Evolutionary conservation across 2,888 invertebrate genomes (phyloP).

Genomic region (Drosophila maculinotata): DNA sequence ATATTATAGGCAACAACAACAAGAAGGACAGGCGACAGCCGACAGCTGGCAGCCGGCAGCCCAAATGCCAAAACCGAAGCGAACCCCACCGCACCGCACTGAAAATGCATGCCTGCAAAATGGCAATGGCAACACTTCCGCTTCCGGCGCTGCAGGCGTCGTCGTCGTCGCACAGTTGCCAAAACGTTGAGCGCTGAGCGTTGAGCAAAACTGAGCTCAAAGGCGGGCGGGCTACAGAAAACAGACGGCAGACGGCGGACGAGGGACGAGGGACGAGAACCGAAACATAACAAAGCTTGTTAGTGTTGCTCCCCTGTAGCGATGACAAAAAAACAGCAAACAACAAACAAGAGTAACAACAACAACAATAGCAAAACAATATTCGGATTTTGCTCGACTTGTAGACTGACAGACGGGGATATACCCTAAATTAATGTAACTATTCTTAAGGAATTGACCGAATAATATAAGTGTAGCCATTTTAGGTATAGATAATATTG

Average conservation of each 20-base stretch:
- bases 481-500: too few species aligned
- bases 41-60: conserved; percentile 28
- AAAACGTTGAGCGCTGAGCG: conserved; percentile 72
- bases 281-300: conserved; percentile 77
- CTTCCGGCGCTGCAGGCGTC: conserved; percentile 75
- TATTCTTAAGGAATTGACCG: too few species aligned
- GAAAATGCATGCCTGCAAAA: conserved; percentile 73
- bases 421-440: neutral
- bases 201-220: conserved; percentile 72
- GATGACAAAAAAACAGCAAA: too few species aligned
- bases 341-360: conserved; percentile 24
- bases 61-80: conserved; percentile 53
- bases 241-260: too few species aligned
- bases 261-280: conserved; percentile 36
- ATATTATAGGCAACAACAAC: conserved; percentile 67
- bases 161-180: conserved; percentile 61
- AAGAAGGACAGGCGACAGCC: conserved; percentile 28
- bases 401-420: neutral
- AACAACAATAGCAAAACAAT: conserved; percentile 20
- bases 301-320: conserved; percentile 62
- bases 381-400: conserved; percentile 5
- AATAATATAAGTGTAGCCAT: too few species aligned
- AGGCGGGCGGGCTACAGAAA: too few species aligned
- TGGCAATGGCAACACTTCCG: conserved; percentile 82
- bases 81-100: conserved; percentile 31